phyloP scores from a whole-genome alignment of 2,797 vertebrate genomes.

The Manis pentadactyla region DNA sequence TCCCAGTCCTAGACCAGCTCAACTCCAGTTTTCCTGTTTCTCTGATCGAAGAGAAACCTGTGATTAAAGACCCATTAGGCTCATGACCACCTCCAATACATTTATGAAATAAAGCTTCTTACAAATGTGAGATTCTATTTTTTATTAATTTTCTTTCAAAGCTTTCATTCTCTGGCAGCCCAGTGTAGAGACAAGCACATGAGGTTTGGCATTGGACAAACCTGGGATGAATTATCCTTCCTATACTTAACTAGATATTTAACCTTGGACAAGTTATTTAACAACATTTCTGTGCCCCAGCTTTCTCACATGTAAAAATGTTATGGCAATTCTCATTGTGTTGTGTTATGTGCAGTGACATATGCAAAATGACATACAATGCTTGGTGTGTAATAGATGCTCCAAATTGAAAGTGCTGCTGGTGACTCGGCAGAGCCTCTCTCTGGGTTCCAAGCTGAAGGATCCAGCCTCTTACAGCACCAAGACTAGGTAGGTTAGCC shows the following conservation, averaged over 20 bases:
- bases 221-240: neutral
- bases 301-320: neutral
- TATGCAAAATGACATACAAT: neutral
- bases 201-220: neutral
- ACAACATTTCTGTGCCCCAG: neutral
- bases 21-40: neutral
- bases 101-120: neutral
- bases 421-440: neutral
- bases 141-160: neutral
- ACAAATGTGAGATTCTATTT: neutral
- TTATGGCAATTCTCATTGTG: neutral
- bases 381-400: neutral
- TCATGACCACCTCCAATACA: neutral
- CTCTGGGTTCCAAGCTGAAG: neutral
- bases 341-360: neutral
- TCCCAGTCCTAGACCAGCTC: neutral
- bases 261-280: neutral
- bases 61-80: neutral
- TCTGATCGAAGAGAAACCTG: neutral
- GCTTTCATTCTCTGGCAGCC: neutral
- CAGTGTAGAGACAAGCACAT: neutral
- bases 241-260: neutral
- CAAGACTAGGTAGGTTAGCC: neutral
- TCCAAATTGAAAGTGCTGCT: neutral
- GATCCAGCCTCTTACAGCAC: neutral